These are phyloP conservation scores for Sus cebifrons DNA, from an alignment of 2,797 vertebrate species.

Conservation along the genomic window DNA sequence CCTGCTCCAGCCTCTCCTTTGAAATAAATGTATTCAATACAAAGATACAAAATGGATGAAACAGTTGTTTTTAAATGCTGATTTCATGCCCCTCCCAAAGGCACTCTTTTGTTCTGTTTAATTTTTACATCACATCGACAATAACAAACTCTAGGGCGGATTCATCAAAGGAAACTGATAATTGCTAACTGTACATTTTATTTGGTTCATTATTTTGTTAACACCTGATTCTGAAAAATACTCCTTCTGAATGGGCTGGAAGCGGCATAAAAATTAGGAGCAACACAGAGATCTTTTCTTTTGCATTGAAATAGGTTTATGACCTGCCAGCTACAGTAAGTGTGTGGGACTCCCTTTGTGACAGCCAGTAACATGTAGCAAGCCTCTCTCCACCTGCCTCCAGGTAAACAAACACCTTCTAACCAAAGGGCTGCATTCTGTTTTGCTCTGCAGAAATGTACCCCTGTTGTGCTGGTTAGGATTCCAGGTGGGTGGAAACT, in stretches of 20 bases:
- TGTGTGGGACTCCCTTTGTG: not conserved
- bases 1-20: not conserved
- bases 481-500: not conserved
- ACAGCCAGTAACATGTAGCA: constrained; percentile 39
- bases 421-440: not conserved
- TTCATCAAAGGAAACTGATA: constrained; percentile 83
- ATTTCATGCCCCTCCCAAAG: constrained; percentile 68
- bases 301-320: constrained; percentile 77
- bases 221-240: constrained; percentile 78
- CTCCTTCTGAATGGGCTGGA: constrained; percentile 67
- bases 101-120: constrained; percentile 77
- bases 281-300: constrained; percentile 65
- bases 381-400: constrained; percentile 46
- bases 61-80: constrained; percentile 45
- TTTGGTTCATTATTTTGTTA: constrained; percentile 79
- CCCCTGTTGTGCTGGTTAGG: not conserved
- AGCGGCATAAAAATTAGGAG: constrained; percentile 80
- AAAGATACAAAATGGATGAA: not conserved
- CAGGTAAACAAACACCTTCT: not conserved
- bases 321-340: constrained; percentile 60
- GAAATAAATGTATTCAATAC: not conserved
- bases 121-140: constrained; percentile 77
- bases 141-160: constrained; percentile 60
- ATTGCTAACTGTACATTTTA: constrained; percentile 78
- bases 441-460: constrained; percentile 43